phyloP scores from a whole-genome alignment of 30 jellyfish, hydroid and myxozoan species.

The Nemopilema nomurai region DNA sequence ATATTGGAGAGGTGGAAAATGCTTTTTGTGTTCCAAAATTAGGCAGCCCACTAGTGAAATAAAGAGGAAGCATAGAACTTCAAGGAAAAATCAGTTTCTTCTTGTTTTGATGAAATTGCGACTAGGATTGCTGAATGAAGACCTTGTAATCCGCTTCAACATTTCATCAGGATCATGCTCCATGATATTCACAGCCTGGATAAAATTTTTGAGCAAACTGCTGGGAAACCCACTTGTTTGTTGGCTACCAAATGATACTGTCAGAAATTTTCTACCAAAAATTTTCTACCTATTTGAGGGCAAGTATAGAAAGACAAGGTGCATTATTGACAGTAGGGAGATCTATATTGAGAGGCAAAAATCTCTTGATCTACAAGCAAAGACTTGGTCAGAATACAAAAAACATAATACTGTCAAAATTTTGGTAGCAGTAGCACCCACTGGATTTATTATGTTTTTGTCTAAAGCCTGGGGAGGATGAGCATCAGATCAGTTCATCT shows the following conservation, averaged over 20 bases:
- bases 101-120: conserved; percentile 54
- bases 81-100: conserved; percentile 29
- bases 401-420: conserved; percentile 5
- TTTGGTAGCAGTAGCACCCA: conserved; percentile 26
- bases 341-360: conserved; percentile 8
- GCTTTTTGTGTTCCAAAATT: neutral
- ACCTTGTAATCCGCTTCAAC: conserved; percentile 51
- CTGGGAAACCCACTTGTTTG: neutral
- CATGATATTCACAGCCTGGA: conserved; percentile 44
- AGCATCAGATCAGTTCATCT: conserved; percentile 51
- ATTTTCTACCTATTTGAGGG: neutral
- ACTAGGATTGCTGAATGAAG: conserved; percentile 48
- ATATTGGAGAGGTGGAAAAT: neutral
- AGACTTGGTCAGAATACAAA: conserved; percentile 11
- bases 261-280: neutral
- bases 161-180: conserved; percentile 53
- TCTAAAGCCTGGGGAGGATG: conserved; percentile 71
- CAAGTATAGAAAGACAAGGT: neutral
- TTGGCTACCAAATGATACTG: neutral
- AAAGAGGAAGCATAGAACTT: neutral
- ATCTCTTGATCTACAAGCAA: conserved; percentile 23
- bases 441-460: conserved; percentile 43
- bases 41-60: too few relatives aligned
- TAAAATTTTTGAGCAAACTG: conserved; percentile 9
- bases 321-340: neutral